A percentile compares a stretch with the other conserved stretches of the same genome.
These are phyloP conservation scores for Rhaphigaster nebulosa DNA, from an alignment of 2,888 invertebrate genomes.

Conservation along the genomic window DNA sequence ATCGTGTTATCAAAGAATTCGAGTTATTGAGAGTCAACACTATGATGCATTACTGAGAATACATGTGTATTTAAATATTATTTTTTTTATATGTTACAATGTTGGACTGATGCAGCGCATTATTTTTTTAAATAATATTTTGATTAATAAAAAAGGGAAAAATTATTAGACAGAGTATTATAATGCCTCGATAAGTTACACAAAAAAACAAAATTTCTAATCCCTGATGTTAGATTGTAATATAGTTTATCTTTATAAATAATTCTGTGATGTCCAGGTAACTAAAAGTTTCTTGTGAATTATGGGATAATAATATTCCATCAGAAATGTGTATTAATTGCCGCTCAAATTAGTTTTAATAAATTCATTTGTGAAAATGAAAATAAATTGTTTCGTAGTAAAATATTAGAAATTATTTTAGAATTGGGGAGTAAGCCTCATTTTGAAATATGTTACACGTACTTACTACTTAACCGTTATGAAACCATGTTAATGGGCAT, in stretches of 20 bases:
- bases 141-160: too few species aligned
- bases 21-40: too few species aligned
- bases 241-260: not conserved
- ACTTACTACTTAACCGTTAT: not conserved
- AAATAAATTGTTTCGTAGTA: not conserved
- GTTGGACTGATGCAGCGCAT: too few species aligned
- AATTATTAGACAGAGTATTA: too few species aligned
- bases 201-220: not conserved
- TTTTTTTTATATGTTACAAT: too few species aligned
- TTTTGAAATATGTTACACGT: not conserved
- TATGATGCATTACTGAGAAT: too few species aligned
- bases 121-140: too few species aligned
- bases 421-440: not conserved
- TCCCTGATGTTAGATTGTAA: not conserved
- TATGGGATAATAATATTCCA: constrained; percentile 8
- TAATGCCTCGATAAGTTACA: too few species aligned
- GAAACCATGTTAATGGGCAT: not conserved
- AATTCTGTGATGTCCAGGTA: constrained; percentile 24
- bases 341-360: constrained; percentile 49
- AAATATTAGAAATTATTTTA: constrained; percentile 32
- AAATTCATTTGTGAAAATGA: not conserved
- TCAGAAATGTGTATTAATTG: constrained; percentile 31
- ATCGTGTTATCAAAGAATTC: too few species aligned
- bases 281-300: constrained; percentile 25
- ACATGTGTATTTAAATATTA: too few species aligned